Conservation (phyloP, 2,113 vertebrate genomes). For the Albula glossodonta region DNA sequence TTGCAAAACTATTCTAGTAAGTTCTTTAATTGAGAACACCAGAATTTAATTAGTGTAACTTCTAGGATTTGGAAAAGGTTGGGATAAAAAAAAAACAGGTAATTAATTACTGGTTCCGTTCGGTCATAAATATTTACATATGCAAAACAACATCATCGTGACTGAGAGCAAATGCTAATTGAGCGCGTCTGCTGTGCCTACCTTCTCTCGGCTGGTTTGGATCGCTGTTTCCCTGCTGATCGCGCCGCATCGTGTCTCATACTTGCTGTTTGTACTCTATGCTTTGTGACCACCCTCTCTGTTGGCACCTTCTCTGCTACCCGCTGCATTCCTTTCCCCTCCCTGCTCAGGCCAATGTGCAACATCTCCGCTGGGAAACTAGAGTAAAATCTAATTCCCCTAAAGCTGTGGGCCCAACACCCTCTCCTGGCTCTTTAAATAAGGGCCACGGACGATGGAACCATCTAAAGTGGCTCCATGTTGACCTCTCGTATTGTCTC, state of each 20-base stretch:
- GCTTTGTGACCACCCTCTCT: neutral
- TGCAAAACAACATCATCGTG: neutral
- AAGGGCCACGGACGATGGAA: neutral
- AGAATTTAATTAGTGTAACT: neutral
- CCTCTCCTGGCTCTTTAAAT: neutral
- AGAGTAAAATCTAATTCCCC: neutral
- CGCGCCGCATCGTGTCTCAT: neutral
- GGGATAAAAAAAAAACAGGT: neutral
- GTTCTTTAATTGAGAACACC: slow-evolving; percentile 1
- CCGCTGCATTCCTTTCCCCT: neutral
- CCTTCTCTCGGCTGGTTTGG: neutral
- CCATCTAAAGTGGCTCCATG: neutral
- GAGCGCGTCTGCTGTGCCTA: neutral
- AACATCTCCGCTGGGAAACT: neutral
- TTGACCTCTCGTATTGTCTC: neutral
- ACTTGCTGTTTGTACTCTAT: neutral
- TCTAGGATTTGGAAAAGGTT: neutral
- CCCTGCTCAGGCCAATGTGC: neutral
- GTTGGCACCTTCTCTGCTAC: neutral
- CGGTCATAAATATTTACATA: neutral
- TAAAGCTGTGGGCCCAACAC: neutral
- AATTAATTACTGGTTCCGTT: neutral
- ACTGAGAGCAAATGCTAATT: neutral
- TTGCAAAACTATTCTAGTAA: neutral
- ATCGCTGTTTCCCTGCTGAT: neutral